Evolutionary conservation across 2,113 vertebrate species (phyloP), one percentile per base, ranked within the genome.

Genomic region (Scopus umbretta): DNA sequence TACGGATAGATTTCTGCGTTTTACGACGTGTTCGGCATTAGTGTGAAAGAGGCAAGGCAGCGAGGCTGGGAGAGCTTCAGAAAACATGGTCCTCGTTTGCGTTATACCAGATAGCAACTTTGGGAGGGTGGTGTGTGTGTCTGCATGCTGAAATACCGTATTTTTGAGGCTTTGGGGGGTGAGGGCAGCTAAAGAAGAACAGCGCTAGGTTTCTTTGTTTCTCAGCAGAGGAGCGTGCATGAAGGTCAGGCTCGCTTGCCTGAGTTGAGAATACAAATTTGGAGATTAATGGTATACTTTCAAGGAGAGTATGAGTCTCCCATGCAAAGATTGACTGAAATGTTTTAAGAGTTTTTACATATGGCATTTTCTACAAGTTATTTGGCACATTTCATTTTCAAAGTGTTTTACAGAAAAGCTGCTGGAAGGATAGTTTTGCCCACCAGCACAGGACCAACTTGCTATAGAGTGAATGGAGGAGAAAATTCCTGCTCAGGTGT

Each of bases 1-100:
- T 98, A 94, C 80, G 94, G 92, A 93, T 73, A 66, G 87, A 93
- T 88, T 98, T 97, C 95, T 91, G 52, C 7, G 13, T 66, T 94
- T 94, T 93, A 66, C 7, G 0, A 62, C 81, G 73, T 96, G 85
- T 79, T 94, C 21, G 65, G 70, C 56, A 25, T 81, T 94, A 86
- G 53, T 6, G 5, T 88, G 70, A 81, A 95, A 88, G 75, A 80
- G 62, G 38, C 67, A 91, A 80, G 55, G 25, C 11, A 42, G 17
- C 7, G 11, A 67, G 71, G 36, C 43, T 56, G 63, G 88, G 71
- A 79, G 47, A n/a, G 32, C 45, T 83, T 86, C 82, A 50, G 79
- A 62, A 92, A 88, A 59, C 75, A 22, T 27, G 25, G 12, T 50
- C 22, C 26, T 95, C 9, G 5, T 90, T 86, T 90, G 58, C 25